Evolutionary conservation across 53 echinoderm and acorn worm genomes (phyloP).

Genomic region (Mesocentrotus franciscanus): DNA sequence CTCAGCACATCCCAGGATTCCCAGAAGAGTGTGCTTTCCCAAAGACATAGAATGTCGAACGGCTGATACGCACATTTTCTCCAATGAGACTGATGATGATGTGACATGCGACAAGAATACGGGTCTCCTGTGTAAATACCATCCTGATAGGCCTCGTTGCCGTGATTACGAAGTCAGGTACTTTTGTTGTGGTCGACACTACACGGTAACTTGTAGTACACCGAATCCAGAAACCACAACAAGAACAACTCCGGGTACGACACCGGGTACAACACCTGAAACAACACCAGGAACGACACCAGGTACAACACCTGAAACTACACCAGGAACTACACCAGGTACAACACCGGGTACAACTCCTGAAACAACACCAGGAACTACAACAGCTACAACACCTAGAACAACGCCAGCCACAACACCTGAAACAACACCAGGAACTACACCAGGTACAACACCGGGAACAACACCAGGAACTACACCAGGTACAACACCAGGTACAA

Average conservation of each 20-base stretch:
- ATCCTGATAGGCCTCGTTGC: neutral
- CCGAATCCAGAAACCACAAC: neutral
- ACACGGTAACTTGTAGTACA: neutral
- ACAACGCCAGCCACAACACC: slow-evolving; percentile 11
- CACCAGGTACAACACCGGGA: neutral
- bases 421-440: neutral
- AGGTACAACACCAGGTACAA: neutral
- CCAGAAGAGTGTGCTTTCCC: slow-evolving; percentile 6
- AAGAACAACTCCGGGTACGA: neutral
- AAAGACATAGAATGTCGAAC: slow-evolving; percentile 38
- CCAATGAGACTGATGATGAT: slow-evolving; percentile 41
- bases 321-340: neutral
- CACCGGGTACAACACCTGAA: neutral
- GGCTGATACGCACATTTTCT: slow-evolving; percentile 37
- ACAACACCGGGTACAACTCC: slow-evolving; percentile 9
- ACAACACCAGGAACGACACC: slow-evolving; percentile 14
- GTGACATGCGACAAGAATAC: slow-evolving; percentile 19
- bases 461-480: neutral
- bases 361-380: neutral
- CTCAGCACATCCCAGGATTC: slow-evolving; percentile 43
- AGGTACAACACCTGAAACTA: neutral
- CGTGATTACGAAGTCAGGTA: neutral
- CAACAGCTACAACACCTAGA: neutral
- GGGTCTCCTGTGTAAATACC: neutral
- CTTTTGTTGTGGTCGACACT: neutral